These are phyloP conservation scores for Characodon lateralis DNA, from an alignment of 2,797 vertebrate species.

Conservation along the genomic window DNA sequence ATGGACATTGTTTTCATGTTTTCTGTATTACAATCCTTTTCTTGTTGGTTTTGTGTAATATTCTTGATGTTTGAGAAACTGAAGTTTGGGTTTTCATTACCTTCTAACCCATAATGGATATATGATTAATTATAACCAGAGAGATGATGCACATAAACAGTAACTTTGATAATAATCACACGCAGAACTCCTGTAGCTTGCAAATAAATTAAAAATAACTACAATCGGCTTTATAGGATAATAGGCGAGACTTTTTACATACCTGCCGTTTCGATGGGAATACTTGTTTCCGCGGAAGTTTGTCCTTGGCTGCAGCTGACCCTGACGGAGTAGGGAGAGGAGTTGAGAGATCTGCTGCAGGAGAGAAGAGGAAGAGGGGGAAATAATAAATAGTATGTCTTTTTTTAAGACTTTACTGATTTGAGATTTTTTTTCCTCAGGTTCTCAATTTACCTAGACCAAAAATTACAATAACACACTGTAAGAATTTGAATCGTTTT, in stretches of 20 bases:
- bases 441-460: background rate
- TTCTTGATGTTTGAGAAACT: background rate
- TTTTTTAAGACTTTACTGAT: background rate
- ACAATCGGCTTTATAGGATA: background rate
- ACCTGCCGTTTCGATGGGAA: conserved; percentile 84
- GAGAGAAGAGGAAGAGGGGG: conserved; percentile 66
- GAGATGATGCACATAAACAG: background rate
- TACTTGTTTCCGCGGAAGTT: conserved; percentile 98
- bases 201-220: too few species aligned
- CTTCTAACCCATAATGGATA: background rate
- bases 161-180: background rate
- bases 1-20: background rate
- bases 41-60: background rate
- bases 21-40: background rate
- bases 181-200: background rate
- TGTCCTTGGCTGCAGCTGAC: conserved; percentile 93
- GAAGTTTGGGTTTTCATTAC: background rate
- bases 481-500: background rate
- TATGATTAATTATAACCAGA: background rate
- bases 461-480: background rate
- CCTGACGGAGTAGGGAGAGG: conserved; percentile 92
- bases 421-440: background rate
- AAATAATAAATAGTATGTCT: background rate
- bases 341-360: conserved; percentile 98
- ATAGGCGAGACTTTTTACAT: conserved; percentile 37